These are phyloP conservation scores for Uloborus plumipes DNA, from an alignment of 2,888 invertebrate genomes.

Conservation along the genomic window DNA sequence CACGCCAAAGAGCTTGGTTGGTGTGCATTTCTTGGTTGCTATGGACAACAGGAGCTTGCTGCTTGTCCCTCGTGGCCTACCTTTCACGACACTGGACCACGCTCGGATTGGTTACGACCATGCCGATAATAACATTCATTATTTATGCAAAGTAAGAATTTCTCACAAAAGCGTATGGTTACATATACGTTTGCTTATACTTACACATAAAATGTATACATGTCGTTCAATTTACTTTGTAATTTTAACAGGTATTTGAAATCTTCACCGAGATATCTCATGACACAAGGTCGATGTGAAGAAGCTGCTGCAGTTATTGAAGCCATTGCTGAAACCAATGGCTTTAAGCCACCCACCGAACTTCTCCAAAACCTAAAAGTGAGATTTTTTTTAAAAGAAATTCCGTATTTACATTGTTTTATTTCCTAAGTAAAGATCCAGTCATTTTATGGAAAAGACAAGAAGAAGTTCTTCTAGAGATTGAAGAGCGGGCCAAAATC, in stretches of 20 bases:
- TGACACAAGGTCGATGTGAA: slow-evolving; percentile 48
- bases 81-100: slow-evolving; percentile 49
- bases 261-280: slow-evolving; percentile 46
- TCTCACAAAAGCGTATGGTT: too few relatives aligned
- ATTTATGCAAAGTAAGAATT: slow-evolving; percentile 44
- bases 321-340: slow-evolving; percentile 40
- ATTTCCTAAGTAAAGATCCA: too few relatives aligned
- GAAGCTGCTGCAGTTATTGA: slow-evolving; percentile 48
- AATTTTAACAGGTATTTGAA: slow-evolving; percentile 42
- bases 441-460: too few relatives aligned
- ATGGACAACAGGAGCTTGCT: slow-evolving; percentile 57
- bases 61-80: slow-evolving; percentile 49
- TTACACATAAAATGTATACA: too few relatives aligned
- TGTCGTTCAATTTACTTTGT: too few relatives aligned
- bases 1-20: slow-evolving; percentile 41
- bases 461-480: too few relatives aligned
- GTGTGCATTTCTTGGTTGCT: slow-evolving; percentile 61
- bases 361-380: slow-evolving; percentile 44
- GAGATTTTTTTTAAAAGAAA: neutral
- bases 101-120: slow-evolving; percentile 50
- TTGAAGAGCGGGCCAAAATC: too few relatives aligned
- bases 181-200: too few relatives aligned
- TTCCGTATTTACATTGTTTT: too few relatives aligned
- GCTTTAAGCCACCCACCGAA: slow-evolving; percentile 15
- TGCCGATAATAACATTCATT: slow-evolving; percentile 43